Evolutionary conservation across 2,888 invertebrate genomes (phyloP).

Genomic region (Diarsia dahlii): DNA sequence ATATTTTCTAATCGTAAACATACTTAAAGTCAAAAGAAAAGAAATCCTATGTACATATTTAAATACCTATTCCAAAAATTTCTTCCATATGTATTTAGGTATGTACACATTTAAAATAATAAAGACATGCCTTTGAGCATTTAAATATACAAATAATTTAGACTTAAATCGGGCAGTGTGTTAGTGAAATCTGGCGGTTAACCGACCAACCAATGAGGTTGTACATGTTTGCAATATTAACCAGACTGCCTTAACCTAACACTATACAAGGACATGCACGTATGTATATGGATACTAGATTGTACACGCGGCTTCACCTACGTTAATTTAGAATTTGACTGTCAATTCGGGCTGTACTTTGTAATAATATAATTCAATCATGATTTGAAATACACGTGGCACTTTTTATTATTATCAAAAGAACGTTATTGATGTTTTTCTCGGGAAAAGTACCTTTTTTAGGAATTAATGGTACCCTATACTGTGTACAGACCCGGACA

Average conservation of each 20-base stretch:
- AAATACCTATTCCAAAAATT: conserved; percentile 4
- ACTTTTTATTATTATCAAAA: too few relatives aligned
- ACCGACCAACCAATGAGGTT: conserved; percentile 44
- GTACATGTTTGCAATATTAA: conserved; percentile 58
- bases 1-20: conserved; percentile 1
- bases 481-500: too few relatives aligned
- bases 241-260: conserved; percentile 46
- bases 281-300: background rate
- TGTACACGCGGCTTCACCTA: too few relatives aligned
- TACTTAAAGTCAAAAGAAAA: background rate
- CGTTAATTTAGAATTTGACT: too few relatives aligned
- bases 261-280: conserved; percentile 39
- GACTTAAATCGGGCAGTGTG: conserved; percentile 54
- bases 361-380: too few relatives aligned
- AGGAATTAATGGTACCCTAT: too few relatives aligned
- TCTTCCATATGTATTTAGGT: background rate
- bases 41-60: conserved; percentile 13
- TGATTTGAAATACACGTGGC: too few relatives aligned
- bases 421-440: too few relatives aligned
- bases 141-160: conserved; percentile 15
- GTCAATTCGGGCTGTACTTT: too few relatives aligned
- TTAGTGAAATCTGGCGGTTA: conserved; percentile 58
- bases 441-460: too few relatives aligned
- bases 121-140: conserved; percentile 17
- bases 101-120: conserved; percentile 19